Base-by-base conservation (phyloP, 2,113 vertebrate genomes). In the Steatornis caripensis region DNA sequence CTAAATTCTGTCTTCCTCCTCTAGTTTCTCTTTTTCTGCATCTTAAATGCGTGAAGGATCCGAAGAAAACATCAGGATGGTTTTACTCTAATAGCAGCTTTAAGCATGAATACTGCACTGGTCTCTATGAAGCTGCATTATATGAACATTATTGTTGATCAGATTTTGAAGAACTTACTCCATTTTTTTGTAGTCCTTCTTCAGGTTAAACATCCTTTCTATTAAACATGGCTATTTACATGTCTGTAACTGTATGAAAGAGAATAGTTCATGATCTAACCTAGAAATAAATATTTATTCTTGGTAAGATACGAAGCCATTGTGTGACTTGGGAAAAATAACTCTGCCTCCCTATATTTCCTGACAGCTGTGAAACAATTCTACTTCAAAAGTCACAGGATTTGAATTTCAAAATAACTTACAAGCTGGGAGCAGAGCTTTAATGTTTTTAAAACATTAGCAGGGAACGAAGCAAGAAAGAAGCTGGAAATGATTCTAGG, bases 331-430 rank as follows among this genome's bases (percentile, higher is more conserved):
- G 65, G 77, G 89, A 83, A 81, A 92, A 94, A 89, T 43, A 89
- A 30, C 27, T 77, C 27, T 87, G 60, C 87, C 34, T 92, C 68
- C 34, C 51, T 84, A 2, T 71, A 60, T 84, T 96, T 96, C 72
- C 88, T 94, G 92, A 93, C 92, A 96, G 75, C 88, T 95, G 83
- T 79, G 88, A 88, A 95, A 90, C 75, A 80, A 95, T 95, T 93
- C 75, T 88, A 90, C 92, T 93, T 97, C 95, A 95, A 83, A 97
- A 95, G 75, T 92, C 41, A 69, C 41, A 74, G 22, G 45, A 97
- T 96, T 95, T 97, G 95, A 95, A 96, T 95, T 96, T 96, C 93
- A 93, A 97, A 95, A 95, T 95, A 92, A 89, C 26, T 84, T 92
- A 39, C 36, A 82, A 69, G 57, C 91, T 95, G 61, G 45, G 64